phyloP scores from a whole-genome alignment of 1,140 invertebrate species.

The Subanguina moxae region DNA sequence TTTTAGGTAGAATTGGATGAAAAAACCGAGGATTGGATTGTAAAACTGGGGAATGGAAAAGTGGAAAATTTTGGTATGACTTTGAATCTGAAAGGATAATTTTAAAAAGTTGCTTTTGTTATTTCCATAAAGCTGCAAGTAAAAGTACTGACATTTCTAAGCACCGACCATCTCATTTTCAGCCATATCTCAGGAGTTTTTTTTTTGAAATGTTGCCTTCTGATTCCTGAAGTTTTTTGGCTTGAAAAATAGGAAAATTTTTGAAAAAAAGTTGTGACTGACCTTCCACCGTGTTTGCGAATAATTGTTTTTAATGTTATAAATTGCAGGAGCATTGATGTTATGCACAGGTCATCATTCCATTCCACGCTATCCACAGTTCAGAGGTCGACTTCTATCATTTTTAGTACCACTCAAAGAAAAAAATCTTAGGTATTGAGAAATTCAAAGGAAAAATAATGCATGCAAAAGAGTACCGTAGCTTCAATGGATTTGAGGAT shows the following conservation, averaged over 20 bases:
- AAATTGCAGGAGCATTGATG: conserved; percentile 55
- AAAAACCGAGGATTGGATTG: conserved; percentile 32
- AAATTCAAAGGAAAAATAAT: conserved; percentile 62
- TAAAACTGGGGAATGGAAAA: conserved; percentile 36
- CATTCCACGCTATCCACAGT: conserved; percentile 56
- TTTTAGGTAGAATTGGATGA: conserved; percentile 23
- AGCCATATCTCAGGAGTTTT: no score
- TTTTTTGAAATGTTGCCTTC: no score
- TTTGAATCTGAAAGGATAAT: not conserved
- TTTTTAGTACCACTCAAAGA: not conserved
- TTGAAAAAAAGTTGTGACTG: no score
- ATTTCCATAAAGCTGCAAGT: not conserved
- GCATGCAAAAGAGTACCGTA: conserved; percentile 62
- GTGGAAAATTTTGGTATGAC: conserved; percentile 27
- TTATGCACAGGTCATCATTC: conserved; percentile 62
- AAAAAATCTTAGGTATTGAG: conserved; percentile 45
- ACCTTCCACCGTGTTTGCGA: no score
- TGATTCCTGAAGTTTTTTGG: no score
- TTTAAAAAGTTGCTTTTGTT: not conserved
- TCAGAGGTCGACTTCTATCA: conserved; percentile 43
- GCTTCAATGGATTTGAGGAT: conserved; percentile 59
- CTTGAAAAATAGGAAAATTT: not conserved
- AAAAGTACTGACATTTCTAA: not conserved
- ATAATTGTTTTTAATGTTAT: not conserved
- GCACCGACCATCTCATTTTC: not conserved